Conservation (phyloP, 2,113 vertebrate genomes). For the Periophthalmodon schlosseri region DNA sequence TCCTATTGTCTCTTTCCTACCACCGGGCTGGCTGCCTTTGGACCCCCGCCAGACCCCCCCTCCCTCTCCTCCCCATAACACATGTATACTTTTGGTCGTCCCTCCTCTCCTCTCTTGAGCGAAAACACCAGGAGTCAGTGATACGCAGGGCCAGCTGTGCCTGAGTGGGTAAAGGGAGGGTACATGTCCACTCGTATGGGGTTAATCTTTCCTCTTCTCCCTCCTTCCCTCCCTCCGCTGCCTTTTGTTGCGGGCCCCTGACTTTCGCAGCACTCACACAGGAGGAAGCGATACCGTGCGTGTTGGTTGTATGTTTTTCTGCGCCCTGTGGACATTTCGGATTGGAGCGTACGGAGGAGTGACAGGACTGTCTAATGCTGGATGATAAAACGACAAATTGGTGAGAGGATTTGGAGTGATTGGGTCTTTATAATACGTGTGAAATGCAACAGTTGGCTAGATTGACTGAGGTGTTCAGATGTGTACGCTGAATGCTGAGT, state of each 20-base stretch:
- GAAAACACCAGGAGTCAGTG: conserved; percentile 66
- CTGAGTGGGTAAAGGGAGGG: conserved; percentile 51
- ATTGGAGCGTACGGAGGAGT: conserved; percentile 59
- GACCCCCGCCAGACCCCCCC: conserved; percentile 59
- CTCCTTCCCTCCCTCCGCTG: conserved; percentile 54
- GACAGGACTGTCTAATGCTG: conserved; percentile 56
- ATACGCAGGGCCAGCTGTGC: conserved; percentile 51
- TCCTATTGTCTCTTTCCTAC: conserved; percentile 70
- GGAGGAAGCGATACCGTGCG: conserved; percentile 58
- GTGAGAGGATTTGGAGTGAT: conserved; percentile 52
- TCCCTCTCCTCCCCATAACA: conserved; percentile 66
- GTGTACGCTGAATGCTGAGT: not conserved
- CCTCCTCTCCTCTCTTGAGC: conserved; percentile 58
- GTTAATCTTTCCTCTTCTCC: conserved; percentile 48
- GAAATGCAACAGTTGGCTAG: not conserved
- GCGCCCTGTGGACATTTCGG: conserved; percentile 33
- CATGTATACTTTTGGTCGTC: conserved; percentile 33
- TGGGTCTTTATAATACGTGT: not conserved
- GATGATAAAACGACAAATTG: conserved; percentile 62
- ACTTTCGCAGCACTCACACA: conserved; percentile 69
- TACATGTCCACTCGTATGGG: conserved; percentile 45
- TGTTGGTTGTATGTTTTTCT: conserved; percentile 19
- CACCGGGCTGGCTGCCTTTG: conserved; percentile 63
- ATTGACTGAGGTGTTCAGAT: not conserved
- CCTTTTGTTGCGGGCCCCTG: conserved; percentile 72